Evolutionary conservation across 2,113 vertebrate genomes (phyloP), one percentile per base, ranked within the genome.

Genomic region (Vireo altiloquus): DNA sequence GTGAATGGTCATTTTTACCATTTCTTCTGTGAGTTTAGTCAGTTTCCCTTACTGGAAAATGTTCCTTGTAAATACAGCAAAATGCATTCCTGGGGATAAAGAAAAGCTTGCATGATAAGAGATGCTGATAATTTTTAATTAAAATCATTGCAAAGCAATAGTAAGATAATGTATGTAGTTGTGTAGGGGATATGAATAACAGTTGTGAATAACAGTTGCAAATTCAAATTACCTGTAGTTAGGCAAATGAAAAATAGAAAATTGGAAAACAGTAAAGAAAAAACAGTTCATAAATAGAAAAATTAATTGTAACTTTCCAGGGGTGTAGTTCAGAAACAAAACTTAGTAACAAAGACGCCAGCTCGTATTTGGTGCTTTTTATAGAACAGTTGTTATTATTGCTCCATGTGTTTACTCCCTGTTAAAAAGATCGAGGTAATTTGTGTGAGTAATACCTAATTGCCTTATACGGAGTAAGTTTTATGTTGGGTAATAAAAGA

Each of bases 401-500:
- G 6, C 13, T 81, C 0, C 31, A 30, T 75, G 15, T 92, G 76
- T 93, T 96, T 90, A 75, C 52, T 77, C 13, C 14, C 28, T 80
- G 2, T 80, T 90, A 39, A 83, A 66, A 93, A 39, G 60, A 60
- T 68, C 16, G 50, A 74, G 79, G 59, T 92, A 89, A 87, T 64
- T 66, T 28, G 52, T 83, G 23, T 93, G 92, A 94, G 31, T 91
- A 89, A 83, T 78, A 64, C 25, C 16, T 40, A 37, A 7, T 44
- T 81, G n/a, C 89, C 37, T 60, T 87, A 23, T 70, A 39, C 63
- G 72, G 89, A 59, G 37, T 78, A 81, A 90, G 44, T 72, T 83
- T 87, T 81, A 74, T 78, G 35, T 42, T 66, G 20, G 80, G 83
- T 87, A 74, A 64, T 96, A 93, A 94, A 94, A 63, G 76, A 47